Evolutionary conservation across 1,140 invertebrate species (phyloP).

Genomic region (Paraescarpia echinospica): DNA sequence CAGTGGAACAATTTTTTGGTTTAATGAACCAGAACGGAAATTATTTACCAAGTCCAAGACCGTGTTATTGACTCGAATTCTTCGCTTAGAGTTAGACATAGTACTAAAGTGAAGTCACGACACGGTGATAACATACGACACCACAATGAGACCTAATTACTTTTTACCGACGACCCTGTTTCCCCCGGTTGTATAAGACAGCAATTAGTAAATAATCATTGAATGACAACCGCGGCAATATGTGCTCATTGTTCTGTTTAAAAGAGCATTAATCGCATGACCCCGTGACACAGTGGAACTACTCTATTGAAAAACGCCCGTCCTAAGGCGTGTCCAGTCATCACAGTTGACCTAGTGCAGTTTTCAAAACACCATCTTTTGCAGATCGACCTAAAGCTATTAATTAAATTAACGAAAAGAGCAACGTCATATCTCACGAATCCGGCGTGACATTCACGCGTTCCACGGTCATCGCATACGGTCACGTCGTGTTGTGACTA

Average conservation of each 20-base stretch:
- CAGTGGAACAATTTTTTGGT: not conserved
- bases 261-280: not conserved
- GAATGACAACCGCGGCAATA: not conserved
- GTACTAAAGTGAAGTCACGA: not conserved
- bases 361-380: not conserved
- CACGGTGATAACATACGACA: not conserved
- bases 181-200: not conserved
- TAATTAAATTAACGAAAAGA: not conserved
- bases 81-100: too few relatives aligned
- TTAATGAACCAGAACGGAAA: not conserved
- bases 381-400: not conserved
- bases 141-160: not conserved
- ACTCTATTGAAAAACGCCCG: not conserved
- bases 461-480: not conserved
- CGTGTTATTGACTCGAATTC: not conserved
- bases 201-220: not conserved
- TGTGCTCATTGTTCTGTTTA: not conserved
- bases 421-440: not conserved
- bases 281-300: not conserved
- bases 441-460: not conserved
- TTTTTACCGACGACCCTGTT: not conserved
- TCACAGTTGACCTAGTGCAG: not conserved
- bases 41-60: not conserved
- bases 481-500: not conserved
- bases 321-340: not conserved